phyloP scores from a whole-genome alignment of 2,888 invertebrate genomes.

The Heterodera filipjevi region DNA sequence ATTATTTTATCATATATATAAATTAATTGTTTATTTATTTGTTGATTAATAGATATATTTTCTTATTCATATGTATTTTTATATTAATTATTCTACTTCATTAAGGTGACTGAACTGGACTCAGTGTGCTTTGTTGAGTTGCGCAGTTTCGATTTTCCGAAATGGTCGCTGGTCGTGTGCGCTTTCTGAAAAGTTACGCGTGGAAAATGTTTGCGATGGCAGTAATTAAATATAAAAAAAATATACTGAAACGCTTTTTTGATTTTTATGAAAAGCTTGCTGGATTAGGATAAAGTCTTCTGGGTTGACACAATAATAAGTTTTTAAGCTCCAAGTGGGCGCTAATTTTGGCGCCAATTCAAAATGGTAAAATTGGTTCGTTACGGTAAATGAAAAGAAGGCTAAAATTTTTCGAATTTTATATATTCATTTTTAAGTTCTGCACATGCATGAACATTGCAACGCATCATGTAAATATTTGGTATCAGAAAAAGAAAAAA shows the following conservation, averaged over 20 bases:
- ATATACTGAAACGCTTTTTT: neutral
- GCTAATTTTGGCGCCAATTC: neutral
- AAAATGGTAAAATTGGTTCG: constrained; percentile 22
- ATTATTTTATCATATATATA: too few species aligned
- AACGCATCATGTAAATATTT: constrained; percentile 25
- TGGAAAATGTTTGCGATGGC: constrained; percentile 43
- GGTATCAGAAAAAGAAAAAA: too few species aligned
- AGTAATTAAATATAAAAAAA: constrained; percentile 2
- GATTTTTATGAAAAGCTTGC: constrained; percentile 10
- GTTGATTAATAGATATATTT: neutral
- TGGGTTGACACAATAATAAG: constrained; percentile 39
- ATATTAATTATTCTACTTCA: neutral
- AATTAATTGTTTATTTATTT: neutral
- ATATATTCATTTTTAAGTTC: constrained; percentile 23
- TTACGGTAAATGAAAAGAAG: neutral
- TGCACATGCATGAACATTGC: constrained; percentile 38
- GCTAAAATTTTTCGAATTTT: neutral
- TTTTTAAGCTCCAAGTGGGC: constrained; percentile 30
- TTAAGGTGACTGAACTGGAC: constrained; percentile 20
- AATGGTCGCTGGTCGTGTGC: constrained; percentile 35
- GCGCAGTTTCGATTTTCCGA: constrained; percentile 30
- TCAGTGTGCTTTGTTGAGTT: constrained; percentile 34
- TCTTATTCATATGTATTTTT: neutral
- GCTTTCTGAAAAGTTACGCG: constrained; percentile 29
- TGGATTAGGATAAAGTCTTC: constrained; percentile 27